phyloP scores from a whole-genome alignment of 2,888 invertebrate species.

The Pandemis cinnamomeana region DNA sequence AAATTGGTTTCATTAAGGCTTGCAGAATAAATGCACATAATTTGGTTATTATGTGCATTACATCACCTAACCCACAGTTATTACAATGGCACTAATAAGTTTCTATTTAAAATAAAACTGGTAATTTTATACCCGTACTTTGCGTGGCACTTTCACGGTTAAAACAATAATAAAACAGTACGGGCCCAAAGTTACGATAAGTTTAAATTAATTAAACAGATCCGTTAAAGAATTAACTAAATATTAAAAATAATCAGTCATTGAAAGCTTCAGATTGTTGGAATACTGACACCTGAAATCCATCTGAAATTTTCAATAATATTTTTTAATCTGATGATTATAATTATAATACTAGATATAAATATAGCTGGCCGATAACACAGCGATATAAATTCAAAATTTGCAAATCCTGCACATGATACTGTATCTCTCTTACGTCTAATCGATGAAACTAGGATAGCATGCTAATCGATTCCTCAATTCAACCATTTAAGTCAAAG shows the following conservation, averaged over 20 bases:
- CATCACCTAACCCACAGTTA: background rate
- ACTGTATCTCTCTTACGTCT: background rate
- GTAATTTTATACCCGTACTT: constrained; percentile 75
- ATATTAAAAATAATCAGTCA: constrained; percentile 71
- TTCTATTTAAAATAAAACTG: constrained; percentile 47
- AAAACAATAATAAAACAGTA: constrained; percentile 60
- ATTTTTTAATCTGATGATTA: constrained; percentile 53
- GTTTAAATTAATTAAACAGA: constrained; percentile 62
- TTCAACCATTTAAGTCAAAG: background rate
- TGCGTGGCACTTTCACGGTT: constrained; percentile 66
- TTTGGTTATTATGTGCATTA: constrained; percentile 3
- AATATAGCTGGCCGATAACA: constrained; percentile 33
- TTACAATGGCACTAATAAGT: constrained; percentile 32
- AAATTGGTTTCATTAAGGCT: background rate
- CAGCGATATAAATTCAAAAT: background rate
- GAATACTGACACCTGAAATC: constrained; percentile 74
- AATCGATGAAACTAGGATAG: background rate
- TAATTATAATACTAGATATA: constrained; percentile 23
- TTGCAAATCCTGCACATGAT: background rate
- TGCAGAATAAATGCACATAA: constrained; percentile 19
- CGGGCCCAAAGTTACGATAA: constrained; percentile 51
- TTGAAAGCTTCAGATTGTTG: constrained; percentile 81
- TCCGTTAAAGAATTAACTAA: constrained; percentile 59
- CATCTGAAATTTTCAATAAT: constrained; percentile 82
- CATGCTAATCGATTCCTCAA: background rate